Conservation (phyloP, 1,140 invertebrate genomes). For the Sarcophaga bullata region DNA sequence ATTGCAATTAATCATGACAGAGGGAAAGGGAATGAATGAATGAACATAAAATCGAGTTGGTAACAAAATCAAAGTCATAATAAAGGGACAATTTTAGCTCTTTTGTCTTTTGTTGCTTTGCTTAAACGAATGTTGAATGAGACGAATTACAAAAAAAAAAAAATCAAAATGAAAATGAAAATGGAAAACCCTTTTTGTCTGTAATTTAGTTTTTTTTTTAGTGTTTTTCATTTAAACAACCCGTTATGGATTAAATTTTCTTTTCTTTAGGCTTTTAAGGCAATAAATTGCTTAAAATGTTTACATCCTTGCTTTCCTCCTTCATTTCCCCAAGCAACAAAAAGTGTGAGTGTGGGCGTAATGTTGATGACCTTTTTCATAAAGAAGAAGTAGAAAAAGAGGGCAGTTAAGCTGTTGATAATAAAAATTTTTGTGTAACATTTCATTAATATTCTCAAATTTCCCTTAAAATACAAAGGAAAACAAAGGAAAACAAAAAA, state of each 20-base stretch:
- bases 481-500: background rate
- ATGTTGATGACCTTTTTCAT: slow-evolving; percentile 3
- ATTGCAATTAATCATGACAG: no score
- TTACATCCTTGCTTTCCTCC: background rate
- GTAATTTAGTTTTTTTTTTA: background rate
- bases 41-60: no score
- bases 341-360: background rate
- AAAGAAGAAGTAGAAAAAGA: background rate
- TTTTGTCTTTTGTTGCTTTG: background rate
- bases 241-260: slow-evolving; percentile 1
- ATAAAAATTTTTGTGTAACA: background rate
- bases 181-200: background rate
- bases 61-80: background rate
- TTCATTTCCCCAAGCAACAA: background rate
- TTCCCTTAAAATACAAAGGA: no score
- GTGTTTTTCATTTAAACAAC: background rate
- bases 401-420: background rate
- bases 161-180: no score
- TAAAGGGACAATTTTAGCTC: background rate
- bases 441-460: slow-evolving; percentile 22
- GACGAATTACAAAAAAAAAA: no score
- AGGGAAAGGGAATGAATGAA: no score
- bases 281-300: slow-evolving; percentile 15
- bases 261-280: background rate
- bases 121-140: background rate